Conservation (phyloP, 2,113 vertebrate species). For the Pandion haliaetus region DNA sequence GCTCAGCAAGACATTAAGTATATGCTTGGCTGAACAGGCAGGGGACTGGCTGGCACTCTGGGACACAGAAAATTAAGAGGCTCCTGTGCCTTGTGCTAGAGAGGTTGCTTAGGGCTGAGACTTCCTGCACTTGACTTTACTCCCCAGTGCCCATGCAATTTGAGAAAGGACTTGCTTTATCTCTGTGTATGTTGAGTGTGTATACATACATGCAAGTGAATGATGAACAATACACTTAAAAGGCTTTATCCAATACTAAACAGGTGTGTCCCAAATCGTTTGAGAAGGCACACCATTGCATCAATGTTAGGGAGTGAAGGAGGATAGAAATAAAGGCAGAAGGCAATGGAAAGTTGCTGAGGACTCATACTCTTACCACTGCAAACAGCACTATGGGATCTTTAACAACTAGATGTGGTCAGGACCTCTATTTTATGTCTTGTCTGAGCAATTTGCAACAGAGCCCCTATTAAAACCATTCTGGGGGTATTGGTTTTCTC, state of each 20-base stretch:
- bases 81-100: not conserved
- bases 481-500: conserved; percentile 46
- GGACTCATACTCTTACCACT: not conserved
- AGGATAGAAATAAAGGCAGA: not conserved
- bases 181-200: not conserved
- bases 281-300: not conserved
- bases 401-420: not conserved
- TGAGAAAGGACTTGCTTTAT: not conserved
- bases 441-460: not conserved
- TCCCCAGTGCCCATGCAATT: not conserved
- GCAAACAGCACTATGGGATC: not conserved
- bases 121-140: not conserved
- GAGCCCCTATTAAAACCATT: not conserved
- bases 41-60: not conserved
- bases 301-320: not conserved
- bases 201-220: not conserved
- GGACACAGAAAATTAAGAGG: not conserved
- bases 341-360: not conserved
- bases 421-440: not conserved
- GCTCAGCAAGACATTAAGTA: not conserved
- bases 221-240: not conserved
- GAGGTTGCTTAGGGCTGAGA: not conserved
- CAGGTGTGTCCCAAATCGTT: not conserved
- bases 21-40: not conserved
- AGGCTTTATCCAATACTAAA: not conserved